Base-by-base conservation (phyloP, 2,113 vertebrate species). In the Odobenus rosmarus region DNA sequence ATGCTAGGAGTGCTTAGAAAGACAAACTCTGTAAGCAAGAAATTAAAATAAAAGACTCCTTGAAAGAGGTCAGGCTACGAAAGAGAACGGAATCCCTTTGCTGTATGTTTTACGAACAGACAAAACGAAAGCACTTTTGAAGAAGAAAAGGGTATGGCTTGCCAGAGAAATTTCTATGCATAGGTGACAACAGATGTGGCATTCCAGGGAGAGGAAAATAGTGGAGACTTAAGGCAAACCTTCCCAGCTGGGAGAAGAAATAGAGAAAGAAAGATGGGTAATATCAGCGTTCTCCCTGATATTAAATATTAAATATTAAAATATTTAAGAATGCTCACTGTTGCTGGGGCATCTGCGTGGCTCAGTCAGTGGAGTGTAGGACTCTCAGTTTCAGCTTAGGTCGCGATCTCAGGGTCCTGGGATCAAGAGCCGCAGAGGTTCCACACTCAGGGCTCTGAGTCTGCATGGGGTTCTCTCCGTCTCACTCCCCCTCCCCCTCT, bases 41-140 rank as follows among this genome's bases (percentile, higher is more conserved):
- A 84, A 10, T 77, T 88, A 51, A 39, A 88, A 87, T 39, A 76
- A 46, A 93, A 84, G 62, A 16, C 39, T 67, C 85, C 71, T n/a
- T 93, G 31, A 61, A 85, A 69, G 18, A 71, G 12, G 9, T 81
- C 19, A 85, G 42, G 82, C 33, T 61, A 53, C 36, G 36, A 49
- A 93, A 84, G 46, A 14, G 76, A 74, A 92, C 81, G 24, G 28
- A 59, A 76, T 61, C 42, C 42, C n/a, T 49, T 49, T 19, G 18
- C 36, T 42, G 0, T 42, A 53, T 46, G 33, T 71, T 88, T 93
- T 51, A 55, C 53, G 62, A 46, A 49, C 28, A 88, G 36, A 92
- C 49, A 69, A 87, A 92, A 94, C 33, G 39, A 84, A 77, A 96
- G 61, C 21, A 28, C 23, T 85, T 85, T 49, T 77, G 59, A 92